Percentiles rank a stretch among this genome's conserved stretches.
phyloP scores from a whole-genome alignment of 2,113 vertebrate species.

The Thamnaconus septentrionalis region DNA sequence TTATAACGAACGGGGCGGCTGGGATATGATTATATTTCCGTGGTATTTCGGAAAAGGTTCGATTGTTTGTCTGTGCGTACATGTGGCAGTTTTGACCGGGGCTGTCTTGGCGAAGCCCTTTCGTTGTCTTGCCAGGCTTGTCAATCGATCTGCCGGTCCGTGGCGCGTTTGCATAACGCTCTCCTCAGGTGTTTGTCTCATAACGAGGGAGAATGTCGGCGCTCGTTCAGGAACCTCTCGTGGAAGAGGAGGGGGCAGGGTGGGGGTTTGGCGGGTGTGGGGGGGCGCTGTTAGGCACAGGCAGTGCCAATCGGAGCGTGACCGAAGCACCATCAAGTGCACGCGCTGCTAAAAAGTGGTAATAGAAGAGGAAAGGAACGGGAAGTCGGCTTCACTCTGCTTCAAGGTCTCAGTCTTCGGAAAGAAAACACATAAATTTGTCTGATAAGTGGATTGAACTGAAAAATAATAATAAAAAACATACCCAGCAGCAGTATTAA shows the following conservation, averaged over 20 bases:
- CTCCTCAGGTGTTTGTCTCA: constrained; percentile 10
- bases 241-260: neutral
- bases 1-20: neutral
- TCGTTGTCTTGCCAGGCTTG: neutral
- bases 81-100: constrained; percentile 10
- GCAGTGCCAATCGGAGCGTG: neutral
- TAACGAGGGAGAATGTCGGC: constrained; percentile 11
- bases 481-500: constrained; percentile 1
- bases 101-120: neutral
- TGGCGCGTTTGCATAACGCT: constrained; percentile 23
- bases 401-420: neutral
- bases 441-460: constrained; percentile 6
- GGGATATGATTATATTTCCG: too few relatives aligned
- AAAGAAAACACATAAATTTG: constrained; percentile 3
- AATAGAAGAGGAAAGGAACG: neutral
- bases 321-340: neutral
- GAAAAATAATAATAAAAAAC: too few relatives aligned
- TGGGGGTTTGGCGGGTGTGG: neutral
- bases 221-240: neutral
- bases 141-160: constrained; percentile 7
- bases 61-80: neutral
- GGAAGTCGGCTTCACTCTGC: neutral
- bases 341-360: neutral
- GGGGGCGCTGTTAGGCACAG: too few relatives aligned
- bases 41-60: neutral